Base-by-base conservation (phyloP, 2,113 vertebrate species). In the Calonectris borealis region DNA sequence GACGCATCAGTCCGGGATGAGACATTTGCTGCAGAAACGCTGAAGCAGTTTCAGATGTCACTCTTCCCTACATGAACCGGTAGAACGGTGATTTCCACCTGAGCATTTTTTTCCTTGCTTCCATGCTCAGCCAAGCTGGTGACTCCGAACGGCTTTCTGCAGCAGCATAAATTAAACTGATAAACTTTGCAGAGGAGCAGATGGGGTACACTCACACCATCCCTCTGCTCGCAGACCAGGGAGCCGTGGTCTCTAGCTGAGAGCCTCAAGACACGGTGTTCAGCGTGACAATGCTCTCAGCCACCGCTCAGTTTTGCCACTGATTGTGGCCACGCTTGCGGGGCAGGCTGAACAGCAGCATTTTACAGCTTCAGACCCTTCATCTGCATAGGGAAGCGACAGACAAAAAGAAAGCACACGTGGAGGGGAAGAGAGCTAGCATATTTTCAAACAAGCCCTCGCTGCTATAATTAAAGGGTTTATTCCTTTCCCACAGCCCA, bases 401-500 rank as follows among this genome's bases (percentile, higher is more conserved):
- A 0, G 51, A 77, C 58, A 77, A 49, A 71, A 91, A 70, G 38
- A 46, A 62, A 75, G 36, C n/a, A 29, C 26, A 29, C 1, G 1
- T 12, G n/a, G 71, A 90, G 22, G 44, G 52, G 42, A 86, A 38
- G 64, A 88, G 55, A 89, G 29, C 38, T 20, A 73, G 86, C 18
- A 1, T 49, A 40, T 89, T 82, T 92, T 65, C 81, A 85, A 89
- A 83, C 49, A 42, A 97, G 75, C 76, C 61, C 68, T 95, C 26
- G 3, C 38, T 21, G 54, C 81, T 91, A 4, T 83, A 91, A 91
- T 96, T 91, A 80, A 94, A 94, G 78, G 89, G 75, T 93, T 93
- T 88, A 52, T 42, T 93, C 75, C 91, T 77, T 91, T 88, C 86
- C 93, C 91, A 83, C 83, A 94, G 88, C 91, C 88, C 68, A 64